Evolutionary conservation across 2,888 invertebrate genomes (phyloP), one percentile per base, ranked within the genome.

Genomic region (Epinotia demarniana): DNA sequence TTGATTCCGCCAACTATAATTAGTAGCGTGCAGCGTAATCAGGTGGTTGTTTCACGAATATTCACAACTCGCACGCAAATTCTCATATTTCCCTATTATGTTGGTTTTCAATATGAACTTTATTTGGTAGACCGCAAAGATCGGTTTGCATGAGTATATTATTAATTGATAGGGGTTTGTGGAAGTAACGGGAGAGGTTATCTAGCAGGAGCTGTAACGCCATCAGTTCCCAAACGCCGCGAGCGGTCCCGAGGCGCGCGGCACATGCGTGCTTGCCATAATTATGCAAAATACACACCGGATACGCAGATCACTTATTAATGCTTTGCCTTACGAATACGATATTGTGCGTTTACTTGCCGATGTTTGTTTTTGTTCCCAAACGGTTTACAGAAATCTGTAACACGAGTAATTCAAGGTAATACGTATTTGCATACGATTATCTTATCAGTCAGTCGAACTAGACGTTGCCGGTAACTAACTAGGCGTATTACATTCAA

Each of bases 201-300:
- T 64, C 83, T 83, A 84, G 85, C 85, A 85, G 86, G 78, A 86
- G 87, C 85, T 79, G 78, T 79, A 79, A 75, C 77, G 76, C 79
- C 78, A 79, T 64, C 78, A 70, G 78, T 78, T 79, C 69, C 62
- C 73, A 80, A 76, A 77, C 77, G 85, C 89, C 87, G 68, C 78
- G 75, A 85, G 88, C 86, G 79, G 81, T 80, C 79, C 82, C 79
- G 79, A 78, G 72, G 79, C 80, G 81, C 82, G 80, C 77, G 78
- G 83, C 81, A 81, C 84, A 86, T 86, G 86, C 89, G 87, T 87
- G 88, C 81, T 82, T 80, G 71, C 81, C 81, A 83, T 83, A 86
- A 89, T 90, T 89, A 90, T 88, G 89, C 86, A 89, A 90, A 90
- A 90, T 87, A 87, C 82, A 89, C 88, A 90, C 87, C 85, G 90